Conservation (phyloP, 2,888 invertebrate genomes). For the Apotomis capreana region DNA sequence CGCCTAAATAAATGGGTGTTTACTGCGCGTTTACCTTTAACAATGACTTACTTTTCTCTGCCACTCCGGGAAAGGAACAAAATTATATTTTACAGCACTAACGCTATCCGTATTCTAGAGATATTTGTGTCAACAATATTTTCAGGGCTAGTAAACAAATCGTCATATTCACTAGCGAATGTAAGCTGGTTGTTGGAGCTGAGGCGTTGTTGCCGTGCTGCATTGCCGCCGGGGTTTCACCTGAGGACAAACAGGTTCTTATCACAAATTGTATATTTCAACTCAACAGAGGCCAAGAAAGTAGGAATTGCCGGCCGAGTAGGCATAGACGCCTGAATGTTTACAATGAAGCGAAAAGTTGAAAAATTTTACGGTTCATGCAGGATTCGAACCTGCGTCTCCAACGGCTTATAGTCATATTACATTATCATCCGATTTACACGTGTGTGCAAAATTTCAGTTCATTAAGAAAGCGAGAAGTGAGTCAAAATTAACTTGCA, state of each 20-base stretch:
- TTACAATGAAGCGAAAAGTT: too few species aligned
- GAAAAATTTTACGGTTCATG: too few species aligned
- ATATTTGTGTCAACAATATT: constrained; percentile 51
- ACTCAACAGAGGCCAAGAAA: too few species aligned
- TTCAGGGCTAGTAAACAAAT: constrained; percentile 52
- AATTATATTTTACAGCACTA: constrained; percentile 26
- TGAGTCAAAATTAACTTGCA: too few species aligned
- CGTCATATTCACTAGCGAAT: constrained; percentile 49
- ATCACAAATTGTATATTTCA: neutral
- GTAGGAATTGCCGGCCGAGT: too few species aligned
- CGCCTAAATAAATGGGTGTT: neutral
- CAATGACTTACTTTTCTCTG: constrained; percentile 17
- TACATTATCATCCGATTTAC: too few species aligned
- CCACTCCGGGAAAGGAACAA: constrained; percentile 22
- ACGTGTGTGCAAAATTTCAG: too few species aligned
- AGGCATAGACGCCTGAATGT: too few species aligned
- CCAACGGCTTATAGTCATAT: too few species aligned
- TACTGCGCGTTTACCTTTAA: neutral
- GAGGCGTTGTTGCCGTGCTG: constrained; percentile 86
- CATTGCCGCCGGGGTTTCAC: constrained; percentile 89
- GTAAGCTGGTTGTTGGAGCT: constrained; percentile 51
- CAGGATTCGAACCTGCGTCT: too few species aligned
- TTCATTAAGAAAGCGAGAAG: too few species aligned
- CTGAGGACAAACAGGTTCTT: constrained; percentile 67
- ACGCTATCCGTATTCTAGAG: constrained; percentile 68